Conservation (phyloP, 2,113 vertebrate species). For the Spermophilus dauricus region DNA sequence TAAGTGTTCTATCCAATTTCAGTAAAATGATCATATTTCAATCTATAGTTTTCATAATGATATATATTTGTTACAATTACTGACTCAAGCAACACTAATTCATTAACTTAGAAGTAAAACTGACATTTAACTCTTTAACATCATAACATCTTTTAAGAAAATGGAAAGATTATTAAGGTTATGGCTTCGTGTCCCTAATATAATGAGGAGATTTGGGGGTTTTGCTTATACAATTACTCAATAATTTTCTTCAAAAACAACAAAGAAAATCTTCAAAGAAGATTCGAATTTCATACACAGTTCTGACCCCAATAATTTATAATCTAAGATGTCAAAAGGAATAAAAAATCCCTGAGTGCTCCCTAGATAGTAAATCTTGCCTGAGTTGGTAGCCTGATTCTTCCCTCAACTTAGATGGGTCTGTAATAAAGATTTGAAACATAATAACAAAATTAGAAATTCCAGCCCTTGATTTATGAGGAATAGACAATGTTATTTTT, state of each 20-base stretch:
- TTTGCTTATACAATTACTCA: background rate
- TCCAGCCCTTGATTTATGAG: background rate
- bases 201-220: background rate
- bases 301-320: background rate
- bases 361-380: background rate
- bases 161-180: background rate
- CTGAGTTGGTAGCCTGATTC: background rate
- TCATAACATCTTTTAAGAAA: background rate
- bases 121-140: background rate
- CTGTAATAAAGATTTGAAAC: background rate
- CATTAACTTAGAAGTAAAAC: conserved; percentile 14
- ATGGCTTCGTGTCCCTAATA: background rate
- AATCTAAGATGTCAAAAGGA: background rate
- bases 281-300: background rate
- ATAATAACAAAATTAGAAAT: background rate
- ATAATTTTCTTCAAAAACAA: background rate
- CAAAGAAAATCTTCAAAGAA: background rate
- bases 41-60: background rate
- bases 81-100: background rate
- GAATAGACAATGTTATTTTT: background rate
- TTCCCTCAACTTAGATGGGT: background rate
- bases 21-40: background rate
- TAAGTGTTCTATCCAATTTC: background rate
- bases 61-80: background rate
- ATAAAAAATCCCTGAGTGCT: background rate